A percentile compares a stretch with the other conserved stretches of the same genome.
Conservation (phyloP, 2,888 invertebrate species). For the Conistra vaccinii region DNA sequence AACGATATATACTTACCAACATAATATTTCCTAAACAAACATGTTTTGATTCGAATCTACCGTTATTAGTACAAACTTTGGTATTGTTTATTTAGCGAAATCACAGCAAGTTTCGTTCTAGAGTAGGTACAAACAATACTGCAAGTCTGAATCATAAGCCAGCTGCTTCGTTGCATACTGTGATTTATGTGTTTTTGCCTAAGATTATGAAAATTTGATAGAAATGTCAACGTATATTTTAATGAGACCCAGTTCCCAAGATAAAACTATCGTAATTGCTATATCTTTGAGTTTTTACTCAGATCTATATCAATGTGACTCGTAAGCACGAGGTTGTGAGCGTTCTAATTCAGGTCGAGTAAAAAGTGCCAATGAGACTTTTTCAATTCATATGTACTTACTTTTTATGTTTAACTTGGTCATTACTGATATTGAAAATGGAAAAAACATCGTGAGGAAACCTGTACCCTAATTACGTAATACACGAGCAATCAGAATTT, state of each 20-base stretch:
- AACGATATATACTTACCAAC: not conserved
- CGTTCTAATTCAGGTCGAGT: not conserved
- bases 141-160: slow-evolving; percentile 48
- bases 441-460: not conserved
- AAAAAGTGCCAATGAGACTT: not conserved
- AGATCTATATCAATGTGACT: not conserved
- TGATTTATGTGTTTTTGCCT: slow-evolving; percentile 28
- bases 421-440: too few relatives aligned
- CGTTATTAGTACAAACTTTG: slow-evolving; percentile 28
- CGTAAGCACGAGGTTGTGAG: not conserved
- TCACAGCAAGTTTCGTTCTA: slow-evolving; percentile 33
- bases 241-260: not conserved
- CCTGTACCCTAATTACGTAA: too few relatives aligned
- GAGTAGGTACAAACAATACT: slow-evolving; percentile 48
- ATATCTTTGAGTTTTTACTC: not conserved
- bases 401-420: not conserved
- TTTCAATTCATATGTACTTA: not conserved
- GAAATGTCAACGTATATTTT: slow-evolving; percentile 8
- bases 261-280: not conserved
- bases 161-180: slow-evolving; percentile 47
- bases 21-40: slow-evolving; percentile 35
- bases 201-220: slow-evolving; percentile 26
- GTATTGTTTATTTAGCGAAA: slow-evolving; percentile 38
- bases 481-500: too few relatives aligned
- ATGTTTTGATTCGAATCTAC: slow-evolving; percentile 42